Evolutionary conservation across 2,888 invertebrate genomes (phyloP).

Genomic region (Drosophila meridionalis): DNA sequence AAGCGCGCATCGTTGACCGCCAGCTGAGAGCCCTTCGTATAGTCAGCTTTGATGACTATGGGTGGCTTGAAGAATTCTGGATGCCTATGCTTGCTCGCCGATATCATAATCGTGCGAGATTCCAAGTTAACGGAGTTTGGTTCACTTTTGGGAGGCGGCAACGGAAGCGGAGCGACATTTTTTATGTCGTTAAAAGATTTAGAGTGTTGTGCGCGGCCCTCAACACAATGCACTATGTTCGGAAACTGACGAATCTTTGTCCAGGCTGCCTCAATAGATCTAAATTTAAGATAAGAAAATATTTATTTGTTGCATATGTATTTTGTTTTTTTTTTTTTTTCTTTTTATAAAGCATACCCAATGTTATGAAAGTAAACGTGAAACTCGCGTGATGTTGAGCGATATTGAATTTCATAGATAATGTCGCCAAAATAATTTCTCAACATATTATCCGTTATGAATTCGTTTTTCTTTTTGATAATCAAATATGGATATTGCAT

Average conservation of each 20-base stretch:
- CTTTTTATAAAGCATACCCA: slow-evolving; percentile 34
- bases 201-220: slow-evolving; percentile 13
- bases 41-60: slow-evolving; percentile 61
- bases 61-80: slow-evolving; percentile 56
- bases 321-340: background rate
- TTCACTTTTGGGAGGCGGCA: background rate
- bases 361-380: slow-evolving; percentile 55
- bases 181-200: background rate
- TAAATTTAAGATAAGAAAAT: slow-evolving; percentile 4
- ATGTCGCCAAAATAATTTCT: slow-evolving; percentile 47
- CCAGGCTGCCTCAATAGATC: slow-evolving; percentile 48
- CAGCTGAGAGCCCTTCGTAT: slow-evolving; percentile 56
- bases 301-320: background rate
- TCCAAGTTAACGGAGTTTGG: slow-evolving; percentile 17
- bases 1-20: slow-evolving; percentile 52
- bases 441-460: slow-evolving; percentile 31
- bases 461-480: slow-evolving; percentile 27
- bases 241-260: slow-evolving; percentile 36
- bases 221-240: slow-evolving; percentile 23
- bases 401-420: slow-evolving; percentile 37
- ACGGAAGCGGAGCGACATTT: background rate
- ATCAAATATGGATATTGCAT: slow-evolving; percentile 53
- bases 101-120: slow-evolving; percentile 58
- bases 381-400: slow-evolving; percentile 11
- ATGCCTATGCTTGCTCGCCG: slow-evolving; percentile 59